These are phyloP conservation scores for Pharmacophagus antenor DNA, from an alignment of 2,888 invertebrate species.

Conservation along the genomic window DNA sequence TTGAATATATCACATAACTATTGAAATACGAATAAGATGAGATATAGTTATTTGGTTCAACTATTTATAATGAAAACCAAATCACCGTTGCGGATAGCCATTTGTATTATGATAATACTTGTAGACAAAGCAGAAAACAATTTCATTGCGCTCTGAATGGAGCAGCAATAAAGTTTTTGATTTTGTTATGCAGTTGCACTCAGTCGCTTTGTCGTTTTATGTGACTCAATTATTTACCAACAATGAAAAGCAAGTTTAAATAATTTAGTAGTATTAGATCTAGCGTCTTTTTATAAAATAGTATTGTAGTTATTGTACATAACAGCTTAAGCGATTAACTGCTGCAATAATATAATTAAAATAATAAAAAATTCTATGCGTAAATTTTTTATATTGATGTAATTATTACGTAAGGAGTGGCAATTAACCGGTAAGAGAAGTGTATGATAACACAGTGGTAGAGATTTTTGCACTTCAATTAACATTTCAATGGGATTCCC, in stretches of 20 bases:
- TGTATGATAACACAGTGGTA: background rate
- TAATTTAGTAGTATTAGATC: background rate
- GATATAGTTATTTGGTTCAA: background rate
- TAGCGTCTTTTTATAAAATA: no score
- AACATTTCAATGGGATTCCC: slow-evolving; percentile 1
- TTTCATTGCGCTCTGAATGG: background rate
- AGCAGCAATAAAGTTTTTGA: slow-evolving; percentile 1
- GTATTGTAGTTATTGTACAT: no score
- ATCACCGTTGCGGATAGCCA: background rate
- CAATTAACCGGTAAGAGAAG: background rate
- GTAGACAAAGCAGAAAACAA: slow-evolving; percentile 1
- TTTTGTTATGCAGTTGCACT: background rate
- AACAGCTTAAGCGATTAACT: no score
- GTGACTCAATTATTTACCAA: background rate
- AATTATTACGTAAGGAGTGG: background rate
- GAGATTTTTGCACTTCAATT: slow-evolving; percentile 2
- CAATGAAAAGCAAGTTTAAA: background rate
- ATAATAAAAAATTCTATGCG: no score
- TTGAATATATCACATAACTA: no score
- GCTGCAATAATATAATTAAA: no score
- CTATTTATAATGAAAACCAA: background rate
- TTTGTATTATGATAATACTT: background rate
- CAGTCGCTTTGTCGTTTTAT: background rate
- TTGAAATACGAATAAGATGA: no score
- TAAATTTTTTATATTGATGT: no score